Percentiles rank a stretch among this genome's conserved stretches.
These are phyloP conservation scores for Thalpophila matura DNA, from an alignment of 2,888 invertebrate species.

Conservation along the genomic window DNA sequence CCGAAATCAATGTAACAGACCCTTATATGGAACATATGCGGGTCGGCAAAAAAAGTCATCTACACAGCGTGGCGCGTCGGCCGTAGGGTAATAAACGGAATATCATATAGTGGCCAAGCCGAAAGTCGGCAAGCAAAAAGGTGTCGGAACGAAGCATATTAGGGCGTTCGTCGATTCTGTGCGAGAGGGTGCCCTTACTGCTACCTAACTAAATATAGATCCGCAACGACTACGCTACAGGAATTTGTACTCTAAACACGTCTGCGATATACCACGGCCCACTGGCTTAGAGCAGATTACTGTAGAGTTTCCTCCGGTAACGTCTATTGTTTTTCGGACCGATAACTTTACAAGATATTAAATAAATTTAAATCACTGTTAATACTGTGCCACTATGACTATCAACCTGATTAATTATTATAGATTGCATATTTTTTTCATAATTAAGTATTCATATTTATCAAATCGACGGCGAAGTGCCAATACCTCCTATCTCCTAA, in stretches of 20 bases:
- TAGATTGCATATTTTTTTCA: not conserved
- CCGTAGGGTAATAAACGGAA: constrained; percentile 77
- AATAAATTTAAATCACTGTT: not conserved
- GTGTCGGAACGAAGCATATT: constrained; percentile 69
- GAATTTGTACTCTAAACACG: constrained; percentile 82
- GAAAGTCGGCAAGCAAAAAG: constrained; percentile 71
- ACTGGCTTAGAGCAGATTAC: constrained; percentile 65
- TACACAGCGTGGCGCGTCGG: constrained; percentile 65
- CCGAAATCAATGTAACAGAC: constrained; percentile 73
- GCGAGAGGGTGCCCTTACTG: constrained; percentile 74
- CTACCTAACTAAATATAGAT: constrained; percentile 83
- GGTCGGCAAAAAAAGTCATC: constrained; percentile 77
- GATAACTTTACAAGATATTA: constrained; percentile 24
- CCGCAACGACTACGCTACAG: constrained; percentile 71
- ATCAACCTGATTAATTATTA: not conserved
- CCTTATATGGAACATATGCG: constrained; percentile 81
- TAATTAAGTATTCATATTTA: too few relatives aligned
- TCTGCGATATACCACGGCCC: constrained; percentile 63
- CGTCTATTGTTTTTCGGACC: constrained; percentile 41
- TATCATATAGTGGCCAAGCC: constrained; percentile 78
- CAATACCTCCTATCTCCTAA: too few relatives aligned
- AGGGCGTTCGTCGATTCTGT: constrained; percentile 68
- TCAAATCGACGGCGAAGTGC: too few relatives aligned
- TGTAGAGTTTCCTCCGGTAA: constrained; percentile 42
- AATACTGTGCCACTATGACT: not conserved